Evolutionary conservation across 2,888 invertebrate genomes (phyloP).

Genomic region (Bhutanitis thaidina): DNA sequence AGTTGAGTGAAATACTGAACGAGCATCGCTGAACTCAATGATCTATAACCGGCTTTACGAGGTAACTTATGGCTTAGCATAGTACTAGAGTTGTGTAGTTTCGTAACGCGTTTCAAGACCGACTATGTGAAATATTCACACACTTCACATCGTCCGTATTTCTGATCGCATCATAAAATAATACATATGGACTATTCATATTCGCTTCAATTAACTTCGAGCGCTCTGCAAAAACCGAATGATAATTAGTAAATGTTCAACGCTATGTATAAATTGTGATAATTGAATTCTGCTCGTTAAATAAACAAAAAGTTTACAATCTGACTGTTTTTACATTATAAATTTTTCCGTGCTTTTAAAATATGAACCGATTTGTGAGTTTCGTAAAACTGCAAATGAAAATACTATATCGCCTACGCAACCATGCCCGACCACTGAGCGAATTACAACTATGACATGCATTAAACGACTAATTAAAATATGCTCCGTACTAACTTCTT

Average conservation of each 20-base stretch:
- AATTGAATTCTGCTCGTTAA: conserved; percentile 6
- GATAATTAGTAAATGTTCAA: neutral
- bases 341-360: conserved; percentile 19
- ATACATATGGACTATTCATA: neutral
- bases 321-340: conserved; percentile 1
- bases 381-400: conserved; percentile 48
- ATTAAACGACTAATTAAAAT: conserved; percentile 75
- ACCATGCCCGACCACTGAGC: conserved; percentile 36
- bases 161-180: neutral
- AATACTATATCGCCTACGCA: conserved; percentile 44
- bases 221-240: neutral
- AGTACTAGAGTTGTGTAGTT: neutral
- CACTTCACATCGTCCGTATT: too few relatives aligned
- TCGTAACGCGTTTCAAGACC: neutral
- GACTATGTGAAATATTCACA: too few relatives aligned
- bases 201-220: neutral
- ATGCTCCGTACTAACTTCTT: conserved; percentile 66
- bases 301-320: neutral
- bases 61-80: conserved; percentile 12
- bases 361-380: conserved; percentile 17
- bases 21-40: conserved; percentile 10
- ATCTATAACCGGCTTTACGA: conserved; percentile 6
- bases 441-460: conserved; percentile 71
- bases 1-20: conserved; percentile 51
- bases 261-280: conserved; percentile 11